Evolutionary conservation across 2,113 vertebrate species (phyloP).

Genomic region (Phylloscopus whistleri): DNA sequence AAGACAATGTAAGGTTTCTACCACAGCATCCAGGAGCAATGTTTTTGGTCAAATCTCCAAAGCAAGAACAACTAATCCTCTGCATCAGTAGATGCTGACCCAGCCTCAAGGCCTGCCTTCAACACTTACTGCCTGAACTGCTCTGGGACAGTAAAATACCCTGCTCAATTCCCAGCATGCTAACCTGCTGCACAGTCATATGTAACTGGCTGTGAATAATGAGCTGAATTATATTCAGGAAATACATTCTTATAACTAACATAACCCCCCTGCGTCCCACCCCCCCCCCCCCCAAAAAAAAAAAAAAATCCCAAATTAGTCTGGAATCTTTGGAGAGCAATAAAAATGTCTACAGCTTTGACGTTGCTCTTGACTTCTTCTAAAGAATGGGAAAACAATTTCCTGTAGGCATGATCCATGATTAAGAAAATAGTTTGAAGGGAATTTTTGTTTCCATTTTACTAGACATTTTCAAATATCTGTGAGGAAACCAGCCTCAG

Average conservation of each 20-base stretch:
- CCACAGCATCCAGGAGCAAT: background rate
- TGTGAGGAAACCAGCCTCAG: background rate
- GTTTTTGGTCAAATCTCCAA: background rate
- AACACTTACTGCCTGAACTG: background rate
- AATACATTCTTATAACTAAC: background rate
- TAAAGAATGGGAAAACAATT: background rate
- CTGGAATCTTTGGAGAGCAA: background rate
- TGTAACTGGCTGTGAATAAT: background rate
- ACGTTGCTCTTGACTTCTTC: background rate
- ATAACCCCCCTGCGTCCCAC: background rate
- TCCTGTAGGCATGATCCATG: background rate
- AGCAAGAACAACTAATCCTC: background rate
- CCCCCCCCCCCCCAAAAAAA: no score
- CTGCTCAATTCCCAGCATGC: background rate
- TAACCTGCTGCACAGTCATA: rapidly evolving
- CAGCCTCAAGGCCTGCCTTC: background rate
- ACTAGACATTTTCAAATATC: background rate
- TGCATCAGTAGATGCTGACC: background rate
- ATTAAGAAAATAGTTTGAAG: background rate
- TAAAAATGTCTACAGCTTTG: background rate
- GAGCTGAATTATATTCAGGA: background rate
- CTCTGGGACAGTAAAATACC: background rate
- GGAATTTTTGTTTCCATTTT: background rate
- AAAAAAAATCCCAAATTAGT: background rate
- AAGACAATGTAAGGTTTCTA: background rate